phyloP scores from a whole-genome alignment of 2,113 vertebrate genomes.

The Cyrtonyx montezumae region DNA sequence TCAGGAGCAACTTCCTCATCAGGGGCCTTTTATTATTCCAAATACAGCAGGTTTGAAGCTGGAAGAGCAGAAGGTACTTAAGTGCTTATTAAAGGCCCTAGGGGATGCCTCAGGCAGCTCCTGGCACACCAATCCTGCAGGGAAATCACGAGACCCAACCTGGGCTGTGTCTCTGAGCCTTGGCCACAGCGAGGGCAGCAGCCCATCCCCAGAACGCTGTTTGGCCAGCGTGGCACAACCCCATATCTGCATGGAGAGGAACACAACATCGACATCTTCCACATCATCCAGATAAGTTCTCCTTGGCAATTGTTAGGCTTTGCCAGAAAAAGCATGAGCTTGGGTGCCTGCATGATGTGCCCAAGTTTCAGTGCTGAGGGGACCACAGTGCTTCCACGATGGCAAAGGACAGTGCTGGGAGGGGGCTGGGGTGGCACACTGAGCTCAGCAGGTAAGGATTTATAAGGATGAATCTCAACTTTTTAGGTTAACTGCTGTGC shows the following conservation, averaged over 20 bases:
- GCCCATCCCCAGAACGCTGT: accelerated
- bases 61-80: background rate
- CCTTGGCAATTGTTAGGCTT: background rate
- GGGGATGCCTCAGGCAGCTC: background rate
- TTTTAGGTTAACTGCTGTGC: background rate
- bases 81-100: background rate
- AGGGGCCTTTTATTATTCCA: background rate
- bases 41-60: background rate
- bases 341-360: background rate
- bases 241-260: background rate
- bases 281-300: background rate
- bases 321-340: background rate
- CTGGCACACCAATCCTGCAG: background rate
- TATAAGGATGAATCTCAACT: background rate
- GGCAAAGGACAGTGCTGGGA: accelerated
- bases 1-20: background rate
- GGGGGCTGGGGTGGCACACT: too few relatives aligned
- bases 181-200: background rate
- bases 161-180: background rate
- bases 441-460: background rate
- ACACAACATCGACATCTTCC: background rate
- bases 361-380: background rate
- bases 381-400: background rate
- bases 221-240: background rate
- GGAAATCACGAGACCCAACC: background rate